A percentile compares a stretch with the other conserved stretches of the same genome.
Conservation (phyloP, 2,888 invertebrate species). For the Schizaphis graminum region DNA sequence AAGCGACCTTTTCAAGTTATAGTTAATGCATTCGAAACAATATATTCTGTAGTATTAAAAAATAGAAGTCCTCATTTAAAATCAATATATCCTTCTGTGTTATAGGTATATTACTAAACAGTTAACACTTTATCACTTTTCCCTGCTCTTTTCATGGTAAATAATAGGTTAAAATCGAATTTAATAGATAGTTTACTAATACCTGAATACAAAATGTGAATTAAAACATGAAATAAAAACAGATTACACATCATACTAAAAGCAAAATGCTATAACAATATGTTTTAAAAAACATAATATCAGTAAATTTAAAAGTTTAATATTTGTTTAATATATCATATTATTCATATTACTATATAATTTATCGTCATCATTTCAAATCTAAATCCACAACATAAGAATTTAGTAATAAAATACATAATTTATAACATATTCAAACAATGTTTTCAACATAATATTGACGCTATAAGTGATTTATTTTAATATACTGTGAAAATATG, state of each 20-base stretch:
- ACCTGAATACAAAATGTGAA: background rate
- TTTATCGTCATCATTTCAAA: background rate
- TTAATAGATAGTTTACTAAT: background rate
- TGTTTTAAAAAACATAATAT: background rate
- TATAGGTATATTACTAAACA: background rate
- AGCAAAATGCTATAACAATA: background rate
- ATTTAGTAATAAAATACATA: background rate
- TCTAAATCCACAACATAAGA: background rate
- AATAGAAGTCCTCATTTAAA: constrained; percentile 11
- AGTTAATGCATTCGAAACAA: background rate
- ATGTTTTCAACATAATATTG: background rate
- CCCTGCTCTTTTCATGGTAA: background rate
- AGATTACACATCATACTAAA: background rate
- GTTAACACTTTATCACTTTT: background rate
- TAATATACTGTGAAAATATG: background rate
- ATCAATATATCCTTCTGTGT: background rate
- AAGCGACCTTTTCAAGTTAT: background rate
- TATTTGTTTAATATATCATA: background rate
- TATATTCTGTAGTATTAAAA: background rate
- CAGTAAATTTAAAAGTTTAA: background rate
- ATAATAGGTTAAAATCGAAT: background rate
- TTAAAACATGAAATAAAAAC: background rate
- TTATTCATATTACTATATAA: background rate
- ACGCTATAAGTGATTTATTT: background rate
- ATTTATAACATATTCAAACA: background rate